phyloP scores from a whole-genome alignment of 1,140 invertebrate genomes.

The Diorhabda sublineata region DNA sequence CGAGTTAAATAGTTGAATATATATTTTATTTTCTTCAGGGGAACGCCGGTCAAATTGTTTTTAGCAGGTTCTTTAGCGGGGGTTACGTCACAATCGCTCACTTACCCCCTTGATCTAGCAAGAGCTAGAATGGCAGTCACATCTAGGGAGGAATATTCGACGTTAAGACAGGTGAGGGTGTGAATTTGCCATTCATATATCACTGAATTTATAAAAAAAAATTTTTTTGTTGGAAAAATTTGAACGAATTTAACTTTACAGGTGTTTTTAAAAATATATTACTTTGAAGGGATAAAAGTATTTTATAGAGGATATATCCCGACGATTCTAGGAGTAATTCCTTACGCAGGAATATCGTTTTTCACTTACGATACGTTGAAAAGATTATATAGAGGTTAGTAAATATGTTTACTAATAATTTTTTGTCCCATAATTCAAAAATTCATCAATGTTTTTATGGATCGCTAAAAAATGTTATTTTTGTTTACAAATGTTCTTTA shows the following conservation, averaged over 20 bases:
- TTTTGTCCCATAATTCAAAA: too few relatives aligned
- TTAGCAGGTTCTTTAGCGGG: conserved; percentile 91
- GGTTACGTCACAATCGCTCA: conserved; percentile 86
- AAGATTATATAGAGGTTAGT: conserved; percentile 69
- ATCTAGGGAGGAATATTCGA: conserved; percentile 65
- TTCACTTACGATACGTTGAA: conserved; percentile 96
- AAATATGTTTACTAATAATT: neutral
- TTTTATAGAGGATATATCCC: conserved; percentile 87
- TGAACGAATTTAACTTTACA: conserved; percentile 37
- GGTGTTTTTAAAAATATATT: conserved; percentile 80
- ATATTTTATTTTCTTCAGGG: conserved; percentile 12
- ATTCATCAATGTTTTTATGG: too few relatives aligned
- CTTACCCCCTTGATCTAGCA: conserved; percentile 95
- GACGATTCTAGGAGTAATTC: conserved; percentile 90
- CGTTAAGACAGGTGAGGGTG: conserved; percentile 48
- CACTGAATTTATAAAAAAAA: too few relatives aligned
- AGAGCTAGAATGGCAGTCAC: conserved; percentile 97
- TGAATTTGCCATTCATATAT: too few relatives aligned
- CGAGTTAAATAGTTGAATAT: too few relatives aligned
- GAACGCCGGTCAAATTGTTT: conserved; percentile 55
- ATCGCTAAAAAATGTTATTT: too few relatives aligned
- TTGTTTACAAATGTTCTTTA: too few relatives aligned
- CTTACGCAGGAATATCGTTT: conserved; percentile 96
- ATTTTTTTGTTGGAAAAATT: too few relatives aligned
- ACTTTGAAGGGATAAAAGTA: conserved; percentile 71